phyloP scores from a whole-genome alignment of 1,140 invertebrate genomes.

The Trachymyrmex septentrionalis region DNA sequence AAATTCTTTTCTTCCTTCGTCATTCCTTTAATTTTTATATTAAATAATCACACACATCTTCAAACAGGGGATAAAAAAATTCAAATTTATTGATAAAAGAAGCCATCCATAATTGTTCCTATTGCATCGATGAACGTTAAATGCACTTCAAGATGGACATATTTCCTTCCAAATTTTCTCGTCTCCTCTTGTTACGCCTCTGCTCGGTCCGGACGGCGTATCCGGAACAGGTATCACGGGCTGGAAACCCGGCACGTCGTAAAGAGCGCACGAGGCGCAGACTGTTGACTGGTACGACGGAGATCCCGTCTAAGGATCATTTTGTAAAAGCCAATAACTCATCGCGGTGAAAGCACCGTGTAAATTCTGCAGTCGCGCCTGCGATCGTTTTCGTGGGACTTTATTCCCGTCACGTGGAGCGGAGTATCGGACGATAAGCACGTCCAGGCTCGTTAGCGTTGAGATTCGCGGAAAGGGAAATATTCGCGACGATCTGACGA shows the following conservation, averaged over 20 bases:
- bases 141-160: neutral
- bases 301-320: conserved; percentile 56
- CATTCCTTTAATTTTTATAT: neutral
- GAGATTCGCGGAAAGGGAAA: neutral
- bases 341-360: conserved; percentile 64
- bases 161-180: conserved; percentile 29
- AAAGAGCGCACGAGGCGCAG: conserved; percentile 53
- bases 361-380: conserved; percentile 61
- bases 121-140: neutral
- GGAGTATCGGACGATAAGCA: conserved; percentile 49
- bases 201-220: neutral
- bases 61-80: neutral
- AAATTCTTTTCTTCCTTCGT: neutral
- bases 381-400: conserved; percentile 57
- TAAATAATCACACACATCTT: neutral
- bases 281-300: conserved; percentile 47
- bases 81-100: neutral
- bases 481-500: conserved; percentile 13
- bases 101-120: neutral
- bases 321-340: conserved; percentile 73
- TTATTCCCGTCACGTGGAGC: conserved; percentile 33
- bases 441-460: conserved; percentile 44
- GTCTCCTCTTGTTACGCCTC: conserved; percentile 2
- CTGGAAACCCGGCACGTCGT: conserved; percentile 68
- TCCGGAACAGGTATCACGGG: conserved; percentile 70